Percentiles rank a stretch among this genome's conserved stretches.
These are phyloP conservation scores for Eucidaris tribuloides DNA, from an alignment of 35 echinoderm and acorn worm species.

Conservation along the genomic window DNA sequence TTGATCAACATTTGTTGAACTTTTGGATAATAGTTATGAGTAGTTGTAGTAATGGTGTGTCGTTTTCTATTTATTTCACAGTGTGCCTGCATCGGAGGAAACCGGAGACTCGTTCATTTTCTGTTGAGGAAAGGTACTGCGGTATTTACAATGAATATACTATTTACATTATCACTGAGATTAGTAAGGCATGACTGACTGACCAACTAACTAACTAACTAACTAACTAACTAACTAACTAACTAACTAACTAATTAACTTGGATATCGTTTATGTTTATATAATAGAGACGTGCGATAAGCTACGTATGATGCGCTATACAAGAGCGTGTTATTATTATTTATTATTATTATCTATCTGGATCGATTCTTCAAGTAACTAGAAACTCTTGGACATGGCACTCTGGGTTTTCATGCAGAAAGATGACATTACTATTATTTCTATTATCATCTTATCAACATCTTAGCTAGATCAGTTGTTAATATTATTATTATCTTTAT, in stretches of 20 bases:
- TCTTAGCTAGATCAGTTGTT: too few relatives aligned
- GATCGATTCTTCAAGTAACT: background rate
- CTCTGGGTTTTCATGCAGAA: too few relatives aligned
- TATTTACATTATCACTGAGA: background rate
- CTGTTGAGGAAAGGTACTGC: slow-evolving; percentile 29
- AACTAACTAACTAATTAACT: too few relatives aligned
- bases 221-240: background rate
- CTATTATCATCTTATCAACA: too few relatives aligned
- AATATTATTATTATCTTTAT: too few relatives aligned
- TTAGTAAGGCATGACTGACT: background rate
- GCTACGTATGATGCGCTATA: too few relatives aligned
- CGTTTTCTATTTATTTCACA: background rate
- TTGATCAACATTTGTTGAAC: background rate
- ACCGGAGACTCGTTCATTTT: background rate
- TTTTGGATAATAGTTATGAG: background rate
- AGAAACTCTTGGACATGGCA: background rate
- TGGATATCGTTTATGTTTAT: too few relatives aligned
- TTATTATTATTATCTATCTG: background rate
- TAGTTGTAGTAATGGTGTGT: background rate
- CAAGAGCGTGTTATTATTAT: too few relatives aligned
- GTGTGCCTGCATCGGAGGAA: slow-evolving; percentile 53
- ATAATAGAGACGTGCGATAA: too few relatives aligned
- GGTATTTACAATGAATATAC: background rate
- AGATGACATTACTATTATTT: too few relatives aligned
- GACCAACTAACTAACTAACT: too few relatives aligned